phyloP scores from a whole-genome alignment of 2,888 invertebrate genomes.

The Adela reaumurella region DNA sequence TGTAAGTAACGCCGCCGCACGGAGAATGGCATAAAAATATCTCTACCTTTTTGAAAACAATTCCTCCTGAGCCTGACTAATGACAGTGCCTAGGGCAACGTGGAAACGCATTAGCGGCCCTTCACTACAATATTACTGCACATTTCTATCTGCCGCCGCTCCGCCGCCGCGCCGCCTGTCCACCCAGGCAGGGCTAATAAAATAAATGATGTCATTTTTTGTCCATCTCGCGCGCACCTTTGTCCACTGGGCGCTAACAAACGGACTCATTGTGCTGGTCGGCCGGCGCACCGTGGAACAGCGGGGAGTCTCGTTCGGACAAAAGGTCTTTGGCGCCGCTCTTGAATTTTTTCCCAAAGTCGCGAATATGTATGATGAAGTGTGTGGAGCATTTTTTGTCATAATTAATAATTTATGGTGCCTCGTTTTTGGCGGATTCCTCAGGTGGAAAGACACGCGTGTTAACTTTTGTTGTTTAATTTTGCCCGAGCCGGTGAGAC shows the following conservation, averaged over 20 bases:
- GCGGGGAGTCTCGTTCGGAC: constrained; percentile 42
- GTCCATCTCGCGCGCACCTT: constrained; percentile 40
- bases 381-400: constrained; percentile 25
- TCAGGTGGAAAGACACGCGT: background rate
- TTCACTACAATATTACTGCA: background rate
- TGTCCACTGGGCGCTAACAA: constrained; percentile 20
- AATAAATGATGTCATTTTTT: constrained; percentile 58
- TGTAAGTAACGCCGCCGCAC: no score
- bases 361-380: background rate
- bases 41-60: background rate
- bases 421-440: background rate
- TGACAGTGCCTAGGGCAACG: constrained; percentile 40
- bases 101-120: background rate
- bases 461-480: background rate
- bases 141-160: background rate
- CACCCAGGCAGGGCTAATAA: constrained; percentile 42
- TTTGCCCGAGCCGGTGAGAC: no score
- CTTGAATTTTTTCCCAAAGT: constrained; percentile 22
- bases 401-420: constrained; percentile 53
- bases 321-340: constrained; percentile 50
- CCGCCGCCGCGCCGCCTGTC: background rate
- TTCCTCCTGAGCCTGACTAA: constrained; percentile 22
- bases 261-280: constrained; percentile 12
- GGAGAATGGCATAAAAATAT: no score
- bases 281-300: constrained; percentile 26